Percentiles rank a stretch among this genome's conserved stretches.
Evolutionary conservation across 1,140 invertebrate genomes (phyloP).

Genomic region (Macrobrachium rosenbergii): DNA sequence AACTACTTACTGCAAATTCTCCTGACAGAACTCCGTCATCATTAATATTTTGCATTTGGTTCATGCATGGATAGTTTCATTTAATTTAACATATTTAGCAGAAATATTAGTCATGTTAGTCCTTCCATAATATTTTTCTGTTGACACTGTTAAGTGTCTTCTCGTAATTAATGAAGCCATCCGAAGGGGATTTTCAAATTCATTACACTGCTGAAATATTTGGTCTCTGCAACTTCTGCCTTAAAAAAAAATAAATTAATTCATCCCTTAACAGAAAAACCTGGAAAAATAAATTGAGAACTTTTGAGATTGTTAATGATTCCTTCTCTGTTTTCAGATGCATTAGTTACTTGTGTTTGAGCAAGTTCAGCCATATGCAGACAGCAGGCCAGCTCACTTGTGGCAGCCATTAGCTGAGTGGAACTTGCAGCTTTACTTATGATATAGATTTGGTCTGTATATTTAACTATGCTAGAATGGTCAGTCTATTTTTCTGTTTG

Average conservation of each 20-base stretch:
- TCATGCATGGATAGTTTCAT: too few species aligned
- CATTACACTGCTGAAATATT: not conserved
- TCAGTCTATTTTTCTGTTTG: slow-evolving; percentile 20
- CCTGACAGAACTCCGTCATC: too few species aligned
- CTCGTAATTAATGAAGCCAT: too few species aligned
- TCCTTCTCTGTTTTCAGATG: slow-evolving; percentile 16
- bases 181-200: too few species aligned
- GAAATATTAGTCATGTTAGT: too few species aligned
- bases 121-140: too few species aligned
- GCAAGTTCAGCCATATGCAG: slow-evolving; percentile 58
- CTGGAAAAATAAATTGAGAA: not conserved
- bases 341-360: slow-evolving; percentile 58
- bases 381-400: slow-evolving; percentile 45
- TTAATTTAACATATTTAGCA: too few species aligned
- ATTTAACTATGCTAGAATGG: slow-evolving; percentile 34
- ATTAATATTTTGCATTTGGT: too few species aligned
- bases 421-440: slow-evolving; percentile 32
- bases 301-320: not conserved
- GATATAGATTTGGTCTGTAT: slow-evolving; percentile 14
- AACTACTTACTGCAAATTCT: too few species aligned
- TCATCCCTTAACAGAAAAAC: not conserved
- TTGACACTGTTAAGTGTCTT: too few species aligned
- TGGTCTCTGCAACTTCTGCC: not conserved
- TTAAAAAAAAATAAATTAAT: too few species aligned
- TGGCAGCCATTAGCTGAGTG: slow-evolving; percentile 41